phyloP scores from a whole-genome alignment of 2,797 vertebrate genomes.

The Potorous gilbertii region DNA sequence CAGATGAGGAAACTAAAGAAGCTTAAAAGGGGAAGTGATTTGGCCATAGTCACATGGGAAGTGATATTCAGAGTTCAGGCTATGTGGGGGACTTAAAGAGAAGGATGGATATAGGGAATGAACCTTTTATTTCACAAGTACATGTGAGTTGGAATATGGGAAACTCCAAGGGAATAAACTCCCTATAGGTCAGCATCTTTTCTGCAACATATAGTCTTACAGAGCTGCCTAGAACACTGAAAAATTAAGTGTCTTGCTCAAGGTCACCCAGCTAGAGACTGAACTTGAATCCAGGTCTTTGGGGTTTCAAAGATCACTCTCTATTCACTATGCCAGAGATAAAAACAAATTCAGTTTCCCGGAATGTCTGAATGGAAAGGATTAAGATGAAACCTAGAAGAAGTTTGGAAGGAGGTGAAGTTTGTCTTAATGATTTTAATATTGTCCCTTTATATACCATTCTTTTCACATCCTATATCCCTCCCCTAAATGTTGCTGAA shows the following conservation, averaged over 20 bases:
- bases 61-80: not conserved
- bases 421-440: not conserved
- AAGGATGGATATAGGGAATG: not conserved
- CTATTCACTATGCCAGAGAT: not conserved
- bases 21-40: not conserved
- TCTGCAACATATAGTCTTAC: not conserved
- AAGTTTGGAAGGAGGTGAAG: not conserved
- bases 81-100: not conserved
- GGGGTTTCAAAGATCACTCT: not conserved
- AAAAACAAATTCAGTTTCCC: not conserved
- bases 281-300: not conserved
- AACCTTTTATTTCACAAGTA: not conserved
- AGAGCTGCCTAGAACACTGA: not conserved
- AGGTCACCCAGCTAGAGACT: not conserved
- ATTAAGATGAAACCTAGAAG: not conserved
- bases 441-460: not conserved
- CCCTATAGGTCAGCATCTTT: not conserved
- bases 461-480: not conserved
- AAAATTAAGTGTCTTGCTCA: not conserved
- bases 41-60: not conserved
- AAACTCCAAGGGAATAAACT: not conserved
- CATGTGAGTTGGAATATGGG: not conserved
- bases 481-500: not conserved
- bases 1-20: not conserved
- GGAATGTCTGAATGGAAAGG: not conserved